phyloP scores from a whole-genome alignment of 2,113 vertebrate species.

The Hippocampus zosterae region DNA sequence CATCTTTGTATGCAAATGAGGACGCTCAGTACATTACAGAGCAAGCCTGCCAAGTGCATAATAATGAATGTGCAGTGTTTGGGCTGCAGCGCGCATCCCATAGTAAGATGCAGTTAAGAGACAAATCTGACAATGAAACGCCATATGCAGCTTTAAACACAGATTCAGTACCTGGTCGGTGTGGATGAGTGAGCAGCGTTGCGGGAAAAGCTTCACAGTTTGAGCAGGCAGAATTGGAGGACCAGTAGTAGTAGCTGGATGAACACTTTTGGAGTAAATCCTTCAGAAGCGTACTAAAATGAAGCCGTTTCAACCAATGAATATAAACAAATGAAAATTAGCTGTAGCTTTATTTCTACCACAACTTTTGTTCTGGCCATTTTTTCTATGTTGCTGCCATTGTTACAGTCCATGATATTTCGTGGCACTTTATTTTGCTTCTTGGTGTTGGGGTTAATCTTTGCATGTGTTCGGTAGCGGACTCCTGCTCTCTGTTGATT shows the following conservation, averaged over 20 bases:
- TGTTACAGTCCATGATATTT: too few species aligned
- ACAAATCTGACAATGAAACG: constrained; percentile 15
- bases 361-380: too few species aligned
- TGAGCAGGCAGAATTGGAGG: background rate
- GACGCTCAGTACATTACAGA: constrained; percentile 46
- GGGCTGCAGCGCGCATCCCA: constrained; percentile 36
- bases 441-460: too few species aligned
- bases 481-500: too few species aligned
- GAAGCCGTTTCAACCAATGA: too few species aligned
- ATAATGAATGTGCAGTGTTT: constrained; percentile 46
- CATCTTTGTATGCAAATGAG: constrained; percentile 67
- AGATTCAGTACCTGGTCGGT: background rate
- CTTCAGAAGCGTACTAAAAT: too few species aligned
- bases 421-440: too few species aligned
- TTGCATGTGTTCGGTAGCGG: background rate
- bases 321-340: too few species aligned
- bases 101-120: constrained; percentile 27
- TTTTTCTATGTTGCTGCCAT: too few species aligned
- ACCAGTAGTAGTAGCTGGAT: too few species aligned
- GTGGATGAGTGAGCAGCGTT: background rate
- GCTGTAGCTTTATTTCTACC: too few species aligned
- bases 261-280: too few species aligned
- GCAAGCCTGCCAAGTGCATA: constrained; percentile 51
- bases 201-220: background rate
- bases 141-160: background rate